phyloP scores from a whole-genome alignment of 2,888 invertebrate genomes.

The Corythucha ciliata region DNA sequence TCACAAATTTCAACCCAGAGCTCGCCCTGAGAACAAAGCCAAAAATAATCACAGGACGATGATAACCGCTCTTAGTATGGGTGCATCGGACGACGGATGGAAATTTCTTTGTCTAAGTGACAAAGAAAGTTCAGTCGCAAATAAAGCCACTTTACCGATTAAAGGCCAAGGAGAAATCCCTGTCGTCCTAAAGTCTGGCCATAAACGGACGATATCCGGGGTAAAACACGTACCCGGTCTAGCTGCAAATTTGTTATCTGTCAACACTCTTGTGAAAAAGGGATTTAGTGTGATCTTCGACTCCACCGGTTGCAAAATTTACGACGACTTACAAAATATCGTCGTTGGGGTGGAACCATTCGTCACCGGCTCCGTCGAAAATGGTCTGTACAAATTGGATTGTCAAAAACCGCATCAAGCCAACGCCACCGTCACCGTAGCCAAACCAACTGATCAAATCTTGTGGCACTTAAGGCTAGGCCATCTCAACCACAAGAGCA shows the following conservation, averaged over 20 bases:
- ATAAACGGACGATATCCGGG: too few relatives aligned
- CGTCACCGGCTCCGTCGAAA: neutral
- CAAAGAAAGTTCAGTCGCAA: neutral
- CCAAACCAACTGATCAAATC: too few relatives aligned
- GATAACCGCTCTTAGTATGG: neutral
- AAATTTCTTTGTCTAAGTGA: neutral
- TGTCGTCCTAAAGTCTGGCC: too few relatives aligned
- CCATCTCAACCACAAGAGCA: conserved; percentile 20
- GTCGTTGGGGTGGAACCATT: neutral
- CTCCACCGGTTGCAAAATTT: neutral
- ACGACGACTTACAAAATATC: neutral
- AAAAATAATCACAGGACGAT: neutral
- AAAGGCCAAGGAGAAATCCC: too few relatives aligned
- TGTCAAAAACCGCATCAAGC: too few relatives aligned
- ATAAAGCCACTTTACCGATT: conserved; percentile 3
- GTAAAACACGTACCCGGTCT: too few relatives aligned
- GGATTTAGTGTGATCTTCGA: conserved; percentile 19
- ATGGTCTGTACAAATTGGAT: conserved; percentile 8
- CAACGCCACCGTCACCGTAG: too few relatives aligned
- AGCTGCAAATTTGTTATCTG: conserved; percentile 34
- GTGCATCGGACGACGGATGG: neutral
- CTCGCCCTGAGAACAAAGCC: neutral
- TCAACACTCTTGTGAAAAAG: conserved; percentile 31
- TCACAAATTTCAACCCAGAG: too few relatives aligned
- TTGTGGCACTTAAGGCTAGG: conserved; percentile 28